phyloP scores from a whole-genome alignment of 35 echinoderm and acorn worm genomes.

The Amphiura filiformis region DNA sequence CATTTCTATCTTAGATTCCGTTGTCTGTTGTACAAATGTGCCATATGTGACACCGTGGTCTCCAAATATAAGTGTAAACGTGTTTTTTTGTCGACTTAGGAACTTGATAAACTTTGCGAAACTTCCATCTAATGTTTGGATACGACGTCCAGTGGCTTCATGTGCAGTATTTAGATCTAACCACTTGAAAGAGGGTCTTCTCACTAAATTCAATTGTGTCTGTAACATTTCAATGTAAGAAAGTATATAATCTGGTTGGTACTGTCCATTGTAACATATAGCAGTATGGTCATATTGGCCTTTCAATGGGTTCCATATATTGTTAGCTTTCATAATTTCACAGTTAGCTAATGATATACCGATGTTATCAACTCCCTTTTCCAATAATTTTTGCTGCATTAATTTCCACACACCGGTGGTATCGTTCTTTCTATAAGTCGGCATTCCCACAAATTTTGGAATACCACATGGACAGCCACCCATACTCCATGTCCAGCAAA shows the following conservation, averaged over 20 bases:
- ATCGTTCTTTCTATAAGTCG: conserved; percentile 25
- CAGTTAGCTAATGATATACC: conserved; percentile 66
- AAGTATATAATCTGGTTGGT: conserved; percentile 69
- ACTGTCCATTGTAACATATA: conserved; percentile 74
- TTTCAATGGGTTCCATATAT: conserved; percentile 50
- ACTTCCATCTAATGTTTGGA: conserved; percentile 54
- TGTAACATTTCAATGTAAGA: conserved; percentile 63
- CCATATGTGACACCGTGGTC: conserved; percentile 88
- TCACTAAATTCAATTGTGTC: neutral
- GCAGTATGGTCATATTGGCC: conserved; percentile 28
- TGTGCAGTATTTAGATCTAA: conserved; percentile 56
- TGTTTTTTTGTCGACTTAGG: conserved; percentile 37
- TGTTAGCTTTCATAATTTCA: conserved; percentile 70
- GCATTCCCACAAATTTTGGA: conserved; percentile 8
- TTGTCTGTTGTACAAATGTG: conserved; percentile 40
- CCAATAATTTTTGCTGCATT: conserved; percentile 28
- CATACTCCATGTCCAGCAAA: conserved; percentile 79
- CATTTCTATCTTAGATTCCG: conserved; percentile 78
- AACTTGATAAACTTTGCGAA: conserved; percentile 62
- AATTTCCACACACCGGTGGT: neutral
- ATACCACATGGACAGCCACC: conserved; percentile 52
- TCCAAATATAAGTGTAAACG: conserved; percentile 64
- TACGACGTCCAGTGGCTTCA: conserved; percentile 52
- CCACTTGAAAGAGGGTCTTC: conserved; percentile 63
- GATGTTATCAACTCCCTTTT: conserved; percentile 47